Conservation (phyloP, 2,888 invertebrate species). For the Xylocampa areola region DNA sequence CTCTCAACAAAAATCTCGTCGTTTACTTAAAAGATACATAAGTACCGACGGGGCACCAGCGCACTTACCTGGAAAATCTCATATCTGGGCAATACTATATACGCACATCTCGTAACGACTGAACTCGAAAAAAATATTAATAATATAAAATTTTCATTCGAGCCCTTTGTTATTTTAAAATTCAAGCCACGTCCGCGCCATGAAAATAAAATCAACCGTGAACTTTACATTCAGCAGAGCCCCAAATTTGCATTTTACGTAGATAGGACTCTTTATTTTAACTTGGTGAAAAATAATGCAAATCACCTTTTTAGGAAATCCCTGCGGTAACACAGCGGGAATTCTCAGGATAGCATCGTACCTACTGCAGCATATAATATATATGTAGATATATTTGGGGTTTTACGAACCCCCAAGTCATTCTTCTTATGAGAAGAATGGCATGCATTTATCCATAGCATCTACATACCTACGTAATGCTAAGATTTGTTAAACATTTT, state of each 20-base stretch:
- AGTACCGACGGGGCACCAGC: too few relatives aligned
- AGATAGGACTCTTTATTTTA: slow-evolving; percentile 71
- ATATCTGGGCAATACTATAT: slow-evolving; percentile 21
- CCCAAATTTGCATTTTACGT: slow-evolving; percentile 78
- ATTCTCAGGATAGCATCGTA: slow-evolving; percentile 21
- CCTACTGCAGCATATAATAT: background rate
- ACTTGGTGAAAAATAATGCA: slow-evolving; percentile 76
- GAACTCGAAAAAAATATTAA: slow-evolving; percentile 40
- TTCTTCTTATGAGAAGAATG: too few relatives aligned
- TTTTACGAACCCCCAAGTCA: background rate
- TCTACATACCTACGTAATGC: too few relatives aligned
- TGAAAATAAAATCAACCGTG: slow-evolving; percentile 83
- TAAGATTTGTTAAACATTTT: too few relatives aligned
- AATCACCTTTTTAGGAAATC: slow-evolving; percentile 70
- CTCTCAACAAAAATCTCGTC: background rate
- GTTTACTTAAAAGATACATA: background rate
- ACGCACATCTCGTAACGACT: too few relatives aligned
- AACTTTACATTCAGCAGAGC: slow-evolving; percentile 77
- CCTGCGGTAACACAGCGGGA: slow-evolving; percentile 50
- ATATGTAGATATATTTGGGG: background rate
- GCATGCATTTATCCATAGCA: too few relatives aligned
- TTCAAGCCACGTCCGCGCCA: slow-evolving; percentile 69
- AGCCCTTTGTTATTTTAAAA: slow-evolving; percentile 70
- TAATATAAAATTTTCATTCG: slow-evolving; percentile 65
- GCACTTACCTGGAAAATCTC: too few relatives aligned